Base-by-base conservation (phyloP, 2,113 vertebrate species). In the Phylloscopus trochiloides region DNA sequence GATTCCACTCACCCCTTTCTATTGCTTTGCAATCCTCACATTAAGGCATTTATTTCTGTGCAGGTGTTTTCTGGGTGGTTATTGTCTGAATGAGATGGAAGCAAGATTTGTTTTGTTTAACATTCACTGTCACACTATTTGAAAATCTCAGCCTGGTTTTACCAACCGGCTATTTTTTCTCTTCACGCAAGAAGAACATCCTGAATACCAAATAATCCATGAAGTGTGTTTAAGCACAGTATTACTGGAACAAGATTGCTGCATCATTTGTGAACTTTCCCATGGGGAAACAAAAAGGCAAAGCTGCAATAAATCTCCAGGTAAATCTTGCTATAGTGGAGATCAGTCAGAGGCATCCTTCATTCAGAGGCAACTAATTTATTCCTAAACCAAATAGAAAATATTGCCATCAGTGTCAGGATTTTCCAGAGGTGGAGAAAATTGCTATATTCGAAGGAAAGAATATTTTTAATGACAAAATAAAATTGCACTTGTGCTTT, bases 301-400 rank as follows among this genome's bases (percentile, higher is more conserved):
- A 97, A 95, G 71, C 74, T 91, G 92, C 58, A 93, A 96, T 96
- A 96, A 97, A 96, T 97, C 95, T 97, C 70, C 88, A 96, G 94
- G 83, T 95, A 97, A 95, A 95, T 95, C 86, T 94, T 91, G 66
- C 80, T 85, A 52, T 73, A 92, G 73, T 78, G 63, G 71, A 95
- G 92, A 97, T 96, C 90, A 95, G 82, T 91, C 72, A 91, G 83
- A 88, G 79, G 66, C 63, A 94, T 89, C 67, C 55, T 92, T 96
- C 92, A 92, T 87, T 95, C 71, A 58, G 58, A 94, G 43, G 59
- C 58, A 89, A 80, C 74, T 95, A 92, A 94, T 95, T 92, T 97
- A 84, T 89, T 93, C 68, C 51, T 59, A 73, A 93, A 88, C 36
- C 47, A 9, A 79, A 92, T 8, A 91, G 84, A 90, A 97, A 95